Evolutionary conservation across 2,888 invertebrate species (phyloP), one percentile per base, ranked within the genome.

Genomic region (Chironomus tentans): DNA sequence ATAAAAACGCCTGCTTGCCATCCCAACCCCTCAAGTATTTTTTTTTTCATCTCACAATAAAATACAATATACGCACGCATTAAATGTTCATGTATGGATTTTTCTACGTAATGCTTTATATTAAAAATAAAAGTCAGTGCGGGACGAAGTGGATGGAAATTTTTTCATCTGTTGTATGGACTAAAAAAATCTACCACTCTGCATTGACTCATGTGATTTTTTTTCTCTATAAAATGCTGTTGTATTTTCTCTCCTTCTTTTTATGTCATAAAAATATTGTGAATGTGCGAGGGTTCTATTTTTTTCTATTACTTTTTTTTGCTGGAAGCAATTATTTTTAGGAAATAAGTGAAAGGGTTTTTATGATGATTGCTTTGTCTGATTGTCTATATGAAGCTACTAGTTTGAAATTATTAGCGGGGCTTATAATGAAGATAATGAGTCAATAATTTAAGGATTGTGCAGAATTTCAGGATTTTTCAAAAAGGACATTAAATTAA

Each of bases 221-320:
- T 56, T 22, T 24, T 15, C 47, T 24, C 10, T 56, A n/a, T 18
- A n/a, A 18, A n/a, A 56, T 56, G 6, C 38, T 38, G 38, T 38
- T 56, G 56, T 56, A 56, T 56, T 38, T 38, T 38, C 10, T 38
- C 38, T 38, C 38, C 38, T 38, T 38, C 38, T 15, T 56, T 56
- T 18, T 56, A 56, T 56, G 18, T 46, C 68, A 75, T 68, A 38
- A 75, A 68, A 75, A 68, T 48, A 75, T 74, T 28, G 50, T 47
- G 46, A 61, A 24, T 22, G 56, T 56, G 56, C 24, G 22, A 72
- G 61, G 56, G 28, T 56, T 62, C 47, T 73, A 15, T 28, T 46
- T 15, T n/a, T 28, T 24, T 61, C 12, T 56, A 46, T 21, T 71
- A 46, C 48, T 7, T 47, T 21, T 71, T 69, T 69, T 22, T 69